These are phyloP conservation scores for Oreochromis spilurus DNA, from an alignment of 2,113 vertebrate species.

Conservation along the genomic window DNA sequence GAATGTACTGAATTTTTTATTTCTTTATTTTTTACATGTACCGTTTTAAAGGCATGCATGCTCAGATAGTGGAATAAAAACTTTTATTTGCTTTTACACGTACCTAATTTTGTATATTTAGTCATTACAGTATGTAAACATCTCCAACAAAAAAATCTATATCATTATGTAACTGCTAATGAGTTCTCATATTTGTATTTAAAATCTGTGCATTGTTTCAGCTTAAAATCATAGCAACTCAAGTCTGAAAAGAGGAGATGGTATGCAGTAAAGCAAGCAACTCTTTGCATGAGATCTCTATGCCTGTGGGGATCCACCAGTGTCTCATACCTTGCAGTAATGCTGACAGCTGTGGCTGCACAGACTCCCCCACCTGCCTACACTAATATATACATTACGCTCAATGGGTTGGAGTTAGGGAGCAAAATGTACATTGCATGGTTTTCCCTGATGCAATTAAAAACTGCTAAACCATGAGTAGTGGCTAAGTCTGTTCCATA, in stretches of 20 bases:
- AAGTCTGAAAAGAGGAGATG: neutral
- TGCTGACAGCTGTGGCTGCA: constrained; percentile 43
- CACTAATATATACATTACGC: constrained; percentile 61
- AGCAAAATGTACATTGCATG: constrained; percentile 53
- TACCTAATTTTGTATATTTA: neutral
- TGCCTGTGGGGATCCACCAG: neutral
- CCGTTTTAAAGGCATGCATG: neutral
- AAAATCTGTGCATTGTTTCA: neutral
- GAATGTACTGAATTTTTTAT: neutral
- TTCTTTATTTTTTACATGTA: neutral
- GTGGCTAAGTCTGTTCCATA: constrained; percentile 42
- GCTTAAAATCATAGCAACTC: neutral
- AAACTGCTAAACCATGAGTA: constrained; percentile 50
- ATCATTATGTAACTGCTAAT: neutral
- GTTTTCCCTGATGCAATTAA: constrained; percentile 65
- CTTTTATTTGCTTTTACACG: neutral
- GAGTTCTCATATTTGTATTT: neutral
- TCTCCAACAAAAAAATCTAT: neutral
- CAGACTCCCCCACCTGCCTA: constrained; percentile 27
- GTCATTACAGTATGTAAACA: neutral
- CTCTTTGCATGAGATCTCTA: neutral
- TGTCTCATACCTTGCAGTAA: constrained; percentile 17
- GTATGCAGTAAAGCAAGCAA: neutral
- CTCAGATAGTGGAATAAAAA: neutral
- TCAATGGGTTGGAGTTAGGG: constrained; percentile 40